Base-by-base conservation (phyloP, 2,888 invertebrate genomes). In the Leptothorax acervorum region DNA sequence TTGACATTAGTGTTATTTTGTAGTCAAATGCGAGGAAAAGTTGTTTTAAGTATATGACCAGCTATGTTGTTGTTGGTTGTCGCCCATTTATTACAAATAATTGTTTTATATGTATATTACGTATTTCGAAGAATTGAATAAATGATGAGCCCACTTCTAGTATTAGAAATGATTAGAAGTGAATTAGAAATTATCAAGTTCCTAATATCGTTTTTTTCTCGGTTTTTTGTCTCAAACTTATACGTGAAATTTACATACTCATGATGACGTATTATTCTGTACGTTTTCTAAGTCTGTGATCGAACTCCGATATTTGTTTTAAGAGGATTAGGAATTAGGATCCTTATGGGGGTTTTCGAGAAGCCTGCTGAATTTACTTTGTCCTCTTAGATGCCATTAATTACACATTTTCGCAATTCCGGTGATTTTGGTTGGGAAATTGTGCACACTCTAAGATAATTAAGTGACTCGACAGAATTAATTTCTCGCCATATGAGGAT, bases 1-100 rank as follows among this genome's bases (percentile, higher is more conserved):
- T 94, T 93, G 28, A 45, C 11, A 18, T 31, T 42, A 9, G n/a
- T 42, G 28, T 15, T 23, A 42, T 42, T 42, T 66, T 45, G 31
- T 45, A 48, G 3, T 31, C 31, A 9, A 28, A 31, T 66, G 18
- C 9, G 18, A 31, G 18, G 6, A 9, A 66, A 66, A 28, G 18
- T 68, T 11, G 18, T 68, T 68, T 68, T n/a, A 68, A 11, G 9
- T 45, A 42, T 42, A 23, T 28, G 9, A 35, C 35, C 35, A 35
- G 6, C 35, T 35, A 6, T 35, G 35, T 6, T 42, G 12, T 73
- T 42, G 23, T 2, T 53, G 2, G 3, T 39, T 5, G 31, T 70
- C 39, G 1, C 0, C 6, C 6, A 42, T 35, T 53, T 51, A 68
- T 23, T 23, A 5, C 9, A 23, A 15, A 15, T 15, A 23, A 42